A percentile compares a stretch with the other conserved stretches of the same genome.
Evolutionary conservation across 2,888 invertebrate species (phyloP).

Genomic region (Gymnosoma rotundatum): DNA sequence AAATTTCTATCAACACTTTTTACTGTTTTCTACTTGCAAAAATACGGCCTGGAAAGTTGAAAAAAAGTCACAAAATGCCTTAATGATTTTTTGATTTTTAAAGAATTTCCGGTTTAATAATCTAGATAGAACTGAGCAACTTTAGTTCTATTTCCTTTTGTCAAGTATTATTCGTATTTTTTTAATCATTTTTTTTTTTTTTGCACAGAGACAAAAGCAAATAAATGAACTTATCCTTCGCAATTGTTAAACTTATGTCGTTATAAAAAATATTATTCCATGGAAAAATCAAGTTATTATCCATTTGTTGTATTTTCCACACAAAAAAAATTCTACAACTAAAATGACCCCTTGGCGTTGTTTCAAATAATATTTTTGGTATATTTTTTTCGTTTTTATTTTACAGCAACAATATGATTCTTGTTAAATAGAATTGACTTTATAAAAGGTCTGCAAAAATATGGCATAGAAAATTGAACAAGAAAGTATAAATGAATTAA

Average conservation of each 20-base stretch:
- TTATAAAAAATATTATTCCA: conserved; percentile 37
- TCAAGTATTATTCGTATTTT: conserved; percentile 35
- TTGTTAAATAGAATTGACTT: conserved; percentile 52
- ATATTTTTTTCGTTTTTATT: conserved; percentile 4
- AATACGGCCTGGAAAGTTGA: background rate
- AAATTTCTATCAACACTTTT: background rate
- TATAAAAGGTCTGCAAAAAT: conserved; percentile 23
- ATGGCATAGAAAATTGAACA: background rate
- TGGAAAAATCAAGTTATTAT: conserved; percentile 48
- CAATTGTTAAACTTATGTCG: conserved; percentile 66
- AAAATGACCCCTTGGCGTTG: conserved; percentile 64
- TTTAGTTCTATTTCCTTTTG: conserved; percentile 41
- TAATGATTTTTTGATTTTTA: conserved; percentile 54
- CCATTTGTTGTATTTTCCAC: conserved; percentile 22
- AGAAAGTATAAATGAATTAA: background rate
- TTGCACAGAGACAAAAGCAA: conserved; percentile 28
- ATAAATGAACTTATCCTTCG: conserved; percentile 62
- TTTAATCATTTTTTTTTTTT: background rate
- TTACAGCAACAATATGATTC: conserved; percentile 18
- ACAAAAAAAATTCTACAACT: conserved; percentile 8
- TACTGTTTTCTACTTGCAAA: background rate
- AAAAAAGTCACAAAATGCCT: background rate
- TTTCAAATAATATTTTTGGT: conserved; percentile 55
- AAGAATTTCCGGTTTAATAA: conserved; percentile 53
- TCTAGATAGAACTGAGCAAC: conserved; percentile 40